Base-by-base conservation (phyloP, 1,140 invertebrate species). In the Amphibalanus amphitrite region DNA sequence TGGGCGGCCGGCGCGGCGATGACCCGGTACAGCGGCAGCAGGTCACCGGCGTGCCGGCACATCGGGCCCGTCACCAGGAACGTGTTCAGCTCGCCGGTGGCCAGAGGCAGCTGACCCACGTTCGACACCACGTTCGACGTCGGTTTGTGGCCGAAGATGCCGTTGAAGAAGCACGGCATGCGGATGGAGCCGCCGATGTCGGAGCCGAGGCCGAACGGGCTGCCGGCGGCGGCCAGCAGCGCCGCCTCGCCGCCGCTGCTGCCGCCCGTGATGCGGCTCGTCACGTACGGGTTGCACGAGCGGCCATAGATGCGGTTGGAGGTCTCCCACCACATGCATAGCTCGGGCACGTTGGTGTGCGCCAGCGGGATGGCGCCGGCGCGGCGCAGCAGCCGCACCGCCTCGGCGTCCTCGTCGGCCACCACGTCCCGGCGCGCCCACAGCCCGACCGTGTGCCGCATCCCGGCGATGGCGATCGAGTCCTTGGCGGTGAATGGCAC, bases 161-260 rank as follows among this genome's bases (percentile, higher is more conserved):
- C 95, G 82, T 93, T 95, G 78, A 97, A 98, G 77, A 91, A 94
- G 20, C 89, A 84, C 0, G 95, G 95, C 86, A 97, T 94, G 40
- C 96, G 86, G 76, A 97, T 94, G 15, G 93, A 96, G 0, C 96
- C 96, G 1, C 93, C 95, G 70, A 98, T 95, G 79, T 98, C 95
- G 0, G 93, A 95, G 67, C 95, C 92, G 33, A 98, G 81, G 0
- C 95, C 91, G 75, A 98, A 86, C 23, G 93, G 87, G 26, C 88
- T 86, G 38, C 90, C 92, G 73, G 86, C 88, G 6, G 91, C 86
- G 20, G 90, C 84, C 28, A 92, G 81, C 1, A 89, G 75, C 0
- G 78, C 78, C 6, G 74, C 88, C 81, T 90, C 89, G 20, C 88
- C 89, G 0, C 89, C 88, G 0, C 88, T 89, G 6, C 88, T 89